These are phyloP conservation scores for Hemibagrus wyckioides DNA, from an alignment of 2,113 vertebrate species.

Conservation along the genomic window DNA sequence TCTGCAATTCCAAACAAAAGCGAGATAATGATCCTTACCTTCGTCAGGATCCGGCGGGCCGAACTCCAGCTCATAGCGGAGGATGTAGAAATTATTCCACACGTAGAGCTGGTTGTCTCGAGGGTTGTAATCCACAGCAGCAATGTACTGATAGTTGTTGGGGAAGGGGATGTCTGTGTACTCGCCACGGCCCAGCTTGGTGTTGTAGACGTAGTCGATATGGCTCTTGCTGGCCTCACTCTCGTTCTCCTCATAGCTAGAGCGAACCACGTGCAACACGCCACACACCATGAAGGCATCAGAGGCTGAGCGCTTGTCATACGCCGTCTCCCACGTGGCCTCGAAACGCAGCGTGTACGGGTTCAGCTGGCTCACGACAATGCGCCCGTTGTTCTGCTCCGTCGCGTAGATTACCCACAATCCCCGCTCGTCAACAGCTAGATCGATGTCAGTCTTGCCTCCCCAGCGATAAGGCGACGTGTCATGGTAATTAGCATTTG, in stretches of 20 bases:
- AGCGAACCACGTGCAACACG: constrained; percentile 93
- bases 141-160: constrained; percentile 97
- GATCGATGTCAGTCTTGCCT: constrained; percentile 96
- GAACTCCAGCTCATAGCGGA: constrained; percentile 94
- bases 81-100: constrained; percentile 98
- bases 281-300: constrained; percentile 98
- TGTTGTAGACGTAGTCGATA: constrained; percentile 95
- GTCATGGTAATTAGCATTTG: constrained; percentile 98
- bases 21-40: constrained; percentile 75
- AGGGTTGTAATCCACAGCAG: constrained; percentile 99
- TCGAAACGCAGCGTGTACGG: constrained; percentile 96
- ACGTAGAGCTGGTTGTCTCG: constrained; percentile 97
- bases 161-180: constrained; percentile 90
- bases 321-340: constrained; percentile 91
- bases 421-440: constrained; percentile 94
- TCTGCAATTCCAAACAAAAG: constrained; percentile 2
- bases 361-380: constrained; percentile 95
- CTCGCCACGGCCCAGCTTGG: constrained; percentile 86
- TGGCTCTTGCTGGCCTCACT: constrained; percentile 88
- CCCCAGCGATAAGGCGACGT: constrained; percentile 98
- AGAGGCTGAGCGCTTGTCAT: constrained; percentile 95
- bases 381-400: constrained; percentile 96
- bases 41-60: constrained; percentile 93
- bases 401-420: constrained; percentile 98
- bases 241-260: constrained; percentile 95